Base-by-base conservation (phyloP, 2,797 vertebrate genomes). In the Chloroceryle amazona region DNA sequence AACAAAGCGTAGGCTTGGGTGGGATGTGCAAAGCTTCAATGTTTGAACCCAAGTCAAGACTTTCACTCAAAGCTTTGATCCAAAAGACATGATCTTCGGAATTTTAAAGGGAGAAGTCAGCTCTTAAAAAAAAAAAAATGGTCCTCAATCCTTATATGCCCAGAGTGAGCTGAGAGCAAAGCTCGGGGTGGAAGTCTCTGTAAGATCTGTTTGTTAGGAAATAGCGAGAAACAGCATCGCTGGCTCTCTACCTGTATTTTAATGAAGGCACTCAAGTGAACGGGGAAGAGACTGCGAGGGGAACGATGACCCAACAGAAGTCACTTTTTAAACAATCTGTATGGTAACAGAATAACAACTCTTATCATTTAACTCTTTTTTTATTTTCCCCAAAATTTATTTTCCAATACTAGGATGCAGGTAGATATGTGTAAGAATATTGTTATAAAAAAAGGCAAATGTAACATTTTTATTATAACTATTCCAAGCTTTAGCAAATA, bases 1-100 rank as follows among this genome's bases (percentile, higher is more conserved):
- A 47, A 65, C 19, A 7, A n/a, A n/a, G 0, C 7, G 6, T 0
- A 7, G 15, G 11, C 13, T 70, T 49, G 22, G 14, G 16, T 49
- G 31, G 14, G 44, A 85, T 1, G 1, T 7, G 35, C 13, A 46
- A 68, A 63, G 23, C 39, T 55, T 35, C 20, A 29, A n/a, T 6
- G 33, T 68, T 67, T 39, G 15, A 21, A 41, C 21, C 55, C 13
- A 91, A 75, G 21, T 25, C 14, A 73, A 25, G 55, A 37, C 16
- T n/a, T 47, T 6, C 11, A 25, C 31, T 33, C 8, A 75, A 58
- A 8, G 20, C 25, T 83, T 91, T 78, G 49, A 74, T 4, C 20
- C 11, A 82, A 80, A 29, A 28, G 26, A 28, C n/a, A 21, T 41
- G 39, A 81, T 49, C 18, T 33, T 22, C 11, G 87, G 23, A 62